These are phyloP conservation scores for Champsocephalus esox DNA, from an alignment of 2,797 vertebrate genomes.

Conservation along the genomic window DNA sequence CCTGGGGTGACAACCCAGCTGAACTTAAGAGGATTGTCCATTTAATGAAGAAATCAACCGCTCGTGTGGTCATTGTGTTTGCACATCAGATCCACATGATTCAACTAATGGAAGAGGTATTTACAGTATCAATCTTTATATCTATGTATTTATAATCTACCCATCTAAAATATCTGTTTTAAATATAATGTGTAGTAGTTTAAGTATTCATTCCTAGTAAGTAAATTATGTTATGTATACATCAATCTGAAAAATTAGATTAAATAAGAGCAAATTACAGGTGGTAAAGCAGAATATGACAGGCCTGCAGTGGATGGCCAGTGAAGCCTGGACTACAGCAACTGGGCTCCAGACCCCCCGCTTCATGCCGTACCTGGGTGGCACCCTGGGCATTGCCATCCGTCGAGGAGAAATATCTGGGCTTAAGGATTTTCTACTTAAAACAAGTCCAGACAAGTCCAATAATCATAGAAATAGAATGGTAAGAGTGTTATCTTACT, in stretches of 20 bases:
- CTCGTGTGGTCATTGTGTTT: constrained; percentile 67
- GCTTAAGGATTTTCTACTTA: constrained; percentile 65
- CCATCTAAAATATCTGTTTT: background rate
- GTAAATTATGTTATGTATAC: background rate
- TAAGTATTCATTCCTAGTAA: background rate
- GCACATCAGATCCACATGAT: constrained; percentile 57
- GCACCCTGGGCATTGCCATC: constrained; percentile 77
- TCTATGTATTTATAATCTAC: background rate
- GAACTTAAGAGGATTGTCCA: constrained; percentile 57
- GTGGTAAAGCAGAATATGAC: constrained; percentile 63
- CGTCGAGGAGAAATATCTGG: constrained; percentile 78
- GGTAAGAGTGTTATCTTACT: constrained; percentile 12
- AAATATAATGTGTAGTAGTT: no score
- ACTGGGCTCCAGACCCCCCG: constrained; percentile 51
- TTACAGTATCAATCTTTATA: background rate
- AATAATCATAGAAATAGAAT: constrained; percentile 44
- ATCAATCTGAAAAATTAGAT: background rate
- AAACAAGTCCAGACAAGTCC: constrained; percentile 43
- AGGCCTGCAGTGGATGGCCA: constrained; percentile 66
- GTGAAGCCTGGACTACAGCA: constrained; percentile 64
- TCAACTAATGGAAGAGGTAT: constrained; percentile 61
- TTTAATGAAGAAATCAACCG: constrained; percentile 60
- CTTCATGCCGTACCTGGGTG: constrained; percentile 63
- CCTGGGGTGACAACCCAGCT: constrained; percentile 54
- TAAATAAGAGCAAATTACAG: constrained; percentile 20